Conservation (phyloP, 2,888 invertebrate genomes). For the Deilephila elpenor region DNA sequence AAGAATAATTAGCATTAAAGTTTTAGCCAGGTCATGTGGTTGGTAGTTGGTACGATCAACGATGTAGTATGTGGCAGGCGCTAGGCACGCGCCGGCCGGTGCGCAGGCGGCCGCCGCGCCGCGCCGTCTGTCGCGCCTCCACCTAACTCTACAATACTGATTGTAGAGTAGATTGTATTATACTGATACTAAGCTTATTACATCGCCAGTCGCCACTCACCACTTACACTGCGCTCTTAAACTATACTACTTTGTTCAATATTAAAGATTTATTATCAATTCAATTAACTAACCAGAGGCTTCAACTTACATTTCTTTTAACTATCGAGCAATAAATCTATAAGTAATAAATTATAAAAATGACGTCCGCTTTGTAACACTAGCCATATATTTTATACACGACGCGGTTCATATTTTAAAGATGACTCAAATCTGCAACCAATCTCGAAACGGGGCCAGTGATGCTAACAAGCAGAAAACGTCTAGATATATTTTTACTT, state of each 20-base stretch:
- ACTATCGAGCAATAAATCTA: background rate
- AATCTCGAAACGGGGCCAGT: conserved; percentile 65
- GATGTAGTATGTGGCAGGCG: conserved; percentile 11
- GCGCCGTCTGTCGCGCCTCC: conserved; percentile 69
- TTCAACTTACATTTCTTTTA: background rate
- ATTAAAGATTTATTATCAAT: background rate
- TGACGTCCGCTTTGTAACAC: conserved; percentile 9
- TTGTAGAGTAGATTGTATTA: no score
- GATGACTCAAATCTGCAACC: conserved; percentile 32
- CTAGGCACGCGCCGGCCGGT: conserved; percentile 62
- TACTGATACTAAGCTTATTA: conserved; percentile 4
- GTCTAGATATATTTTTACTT: conserved; percentile 44
- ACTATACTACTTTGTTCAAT: conserved; percentile 2
- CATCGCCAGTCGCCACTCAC: background rate
- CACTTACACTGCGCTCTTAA: background rate
- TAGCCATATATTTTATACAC: background rate
- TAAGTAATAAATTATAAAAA: background rate
- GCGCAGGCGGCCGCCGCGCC: conserved; percentile 66
- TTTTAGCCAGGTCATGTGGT: conserved; percentile 25
- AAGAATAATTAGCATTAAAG: conserved; percentile 15
- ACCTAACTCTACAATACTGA: conserved; percentile 60
- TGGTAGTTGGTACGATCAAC: background rate
- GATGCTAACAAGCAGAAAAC: conserved; percentile 77
- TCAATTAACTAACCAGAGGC: conserved; percentile 3
- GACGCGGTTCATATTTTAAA: conserved; percentile 34